Base-by-base conservation (phyloP, 2,113 vertebrate genomes). In the Falcunculus frontatus region DNA sequence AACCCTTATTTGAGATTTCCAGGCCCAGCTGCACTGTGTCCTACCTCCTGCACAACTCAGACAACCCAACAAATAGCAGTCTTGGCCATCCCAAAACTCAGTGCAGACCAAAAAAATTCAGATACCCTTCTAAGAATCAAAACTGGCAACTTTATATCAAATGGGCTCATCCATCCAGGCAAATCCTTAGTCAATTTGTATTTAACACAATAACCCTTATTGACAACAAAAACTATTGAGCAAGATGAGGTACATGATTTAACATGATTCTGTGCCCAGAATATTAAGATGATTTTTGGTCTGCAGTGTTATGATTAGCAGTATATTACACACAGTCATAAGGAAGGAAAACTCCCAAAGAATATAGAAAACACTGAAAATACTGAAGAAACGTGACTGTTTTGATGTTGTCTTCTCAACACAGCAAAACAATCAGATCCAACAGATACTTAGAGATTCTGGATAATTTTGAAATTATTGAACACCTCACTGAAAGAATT, bases 91-190 rank as follows among this genome's bases (percentile, higher is more conserved):
- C 10, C 56, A 75, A 85, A 85, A 50, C n/a, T 41, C 15, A 70
- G 7, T 29, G n/a, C 42, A 67, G 60, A 67, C 13, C 3, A 11
- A 67, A 52, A 63, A 75, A 87, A 85, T 13, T 67, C 26, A 50
- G 30, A 70, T 47, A 56, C 14, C 42, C 16, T 86, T 87, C 9
- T 46, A 93, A 81, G 74, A 95, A 86, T 68, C 35, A 84, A 80
- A 80, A 92, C 14, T 20, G 10, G 57, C 57, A 72, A 39, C n/a
- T 90, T 98, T 93, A 96, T 96, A 78, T 88, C 37, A 94, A 92
- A 84, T 65, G 29, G 21, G 75, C 32, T 57, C 37, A 79, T 55
- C 64, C 76, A 95, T 80, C 49, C 85, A 94, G 81, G 56, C 39
- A 76, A 87, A 68, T 74, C 47, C 35, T 59, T 87, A 91, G 62